A percentile compares a stretch with the other conserved stretches of the same genome.
Evolutionary conservation across 2,888 invertebrate genomes (phyloP).

Genomic region (Stratiomys singularior): DNA sequence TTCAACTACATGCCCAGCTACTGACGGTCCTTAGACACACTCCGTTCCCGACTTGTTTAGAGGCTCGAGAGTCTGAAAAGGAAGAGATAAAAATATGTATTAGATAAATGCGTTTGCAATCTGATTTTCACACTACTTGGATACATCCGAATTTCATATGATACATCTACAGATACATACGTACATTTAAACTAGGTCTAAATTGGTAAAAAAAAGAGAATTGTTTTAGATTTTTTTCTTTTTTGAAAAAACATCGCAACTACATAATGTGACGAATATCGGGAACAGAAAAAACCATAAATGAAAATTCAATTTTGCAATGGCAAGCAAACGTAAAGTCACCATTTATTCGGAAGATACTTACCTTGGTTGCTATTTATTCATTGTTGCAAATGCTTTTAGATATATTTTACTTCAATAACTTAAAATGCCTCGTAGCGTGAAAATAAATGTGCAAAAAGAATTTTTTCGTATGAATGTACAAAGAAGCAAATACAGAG

Average conservation of each 20-base stretch:
- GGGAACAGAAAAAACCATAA: background rate
- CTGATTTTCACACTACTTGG: background rate
- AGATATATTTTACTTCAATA: conserved; percentile 51
- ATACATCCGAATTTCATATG: background rate
- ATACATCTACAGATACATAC: conserved; percentile 8
- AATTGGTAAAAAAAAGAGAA: conserved; percentile 38
- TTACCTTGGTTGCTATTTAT: conserved; percentile 17
- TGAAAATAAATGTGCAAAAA: conserved; percentile 53
- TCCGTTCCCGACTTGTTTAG: conserved; percentile 83
- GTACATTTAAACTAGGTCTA: background rate
- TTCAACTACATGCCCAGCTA: background rate
- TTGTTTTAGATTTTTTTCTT: conserved; percentile 32
- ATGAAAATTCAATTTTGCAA: conserved; percentile 13
- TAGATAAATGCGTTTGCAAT: conserved; percentile 32
- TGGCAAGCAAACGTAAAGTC: conserved; percentile 36
- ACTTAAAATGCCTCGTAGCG: conserved; percentile 56
- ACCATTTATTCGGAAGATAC: background rate
- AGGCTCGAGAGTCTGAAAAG: conserved; percentile 82
- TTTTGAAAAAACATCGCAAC: conserved; percentile 21
- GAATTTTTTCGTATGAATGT: conserved; percentile 35
- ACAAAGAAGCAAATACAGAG: conserved; percentile 30
- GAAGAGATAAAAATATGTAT: conserved; percentile 58
- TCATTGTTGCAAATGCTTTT: conserved; percentile 46
- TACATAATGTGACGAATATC: conserved; percentile 19
- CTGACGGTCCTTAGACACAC: conserved; percentile 72